A percentile compares a stretch with the other conserved stretches of the same genome.
Conservation (phyloP, 1,140 invertebrate species). For the Sycobia sp. region DNA sequence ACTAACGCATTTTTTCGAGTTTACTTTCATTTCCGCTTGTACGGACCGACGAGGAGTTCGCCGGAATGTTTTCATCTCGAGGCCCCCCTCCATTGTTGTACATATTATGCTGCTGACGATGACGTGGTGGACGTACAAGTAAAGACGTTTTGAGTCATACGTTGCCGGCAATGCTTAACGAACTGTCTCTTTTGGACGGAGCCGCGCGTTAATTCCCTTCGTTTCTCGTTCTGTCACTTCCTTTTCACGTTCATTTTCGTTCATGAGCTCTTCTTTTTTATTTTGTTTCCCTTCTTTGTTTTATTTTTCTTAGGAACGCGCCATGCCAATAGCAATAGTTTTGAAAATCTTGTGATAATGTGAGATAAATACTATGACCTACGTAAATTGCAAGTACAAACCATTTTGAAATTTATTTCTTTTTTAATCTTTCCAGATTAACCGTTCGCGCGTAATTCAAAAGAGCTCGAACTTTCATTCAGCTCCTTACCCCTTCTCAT, state of each 20-base stretch:
- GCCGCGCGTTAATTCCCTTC: neutral
- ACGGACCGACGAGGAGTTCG: neutral
- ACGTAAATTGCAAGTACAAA: conserved; percentile 19
- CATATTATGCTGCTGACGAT: neutral
- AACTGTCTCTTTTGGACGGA: neutral
- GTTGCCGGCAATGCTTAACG: neutral
- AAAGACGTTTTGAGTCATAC: neutral
- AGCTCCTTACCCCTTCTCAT: no score
- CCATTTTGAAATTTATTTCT: conserved; percentile 22
- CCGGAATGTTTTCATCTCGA: no score
- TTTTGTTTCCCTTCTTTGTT: no score
- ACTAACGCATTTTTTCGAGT: no score
- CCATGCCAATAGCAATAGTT: no score
- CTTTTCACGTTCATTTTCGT: neutral
- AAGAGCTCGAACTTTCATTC: no score
- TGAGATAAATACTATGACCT: no score
- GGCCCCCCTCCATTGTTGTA: neutral
- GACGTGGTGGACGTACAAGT: neutral
- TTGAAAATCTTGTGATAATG: no score
- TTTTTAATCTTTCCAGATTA: neutral
- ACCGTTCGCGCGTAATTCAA: no score
- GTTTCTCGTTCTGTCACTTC: neutral
- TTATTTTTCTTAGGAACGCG: no score
- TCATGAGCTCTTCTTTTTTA: neutral
- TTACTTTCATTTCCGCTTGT: neutral